Percentiles rank a stretch among this genome's conserved stretches.
Conservation (phyloP, 1,140 invertebrate species). For the Oppia nitens region DNA sequence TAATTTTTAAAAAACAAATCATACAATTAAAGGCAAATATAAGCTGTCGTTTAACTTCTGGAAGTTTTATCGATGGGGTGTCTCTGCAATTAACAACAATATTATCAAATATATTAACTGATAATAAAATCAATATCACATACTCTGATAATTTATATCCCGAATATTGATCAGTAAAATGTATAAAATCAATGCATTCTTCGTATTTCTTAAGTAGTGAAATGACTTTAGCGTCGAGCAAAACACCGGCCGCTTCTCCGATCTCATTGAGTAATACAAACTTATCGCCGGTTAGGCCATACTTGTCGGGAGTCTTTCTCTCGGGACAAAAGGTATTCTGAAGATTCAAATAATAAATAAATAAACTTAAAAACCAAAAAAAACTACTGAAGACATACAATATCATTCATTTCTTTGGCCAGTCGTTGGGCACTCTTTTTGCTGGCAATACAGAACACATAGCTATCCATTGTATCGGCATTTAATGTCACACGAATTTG, state of each 20-base stretch:
- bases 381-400: conserved; percentile 49
- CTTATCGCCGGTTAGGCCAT: conserved; percentile 49
- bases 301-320: conserved; percentile 65
- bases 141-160: conserved; percentile 74
- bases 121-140: conserved; percentile 28
- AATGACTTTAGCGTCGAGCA: conserved; percentile 63
- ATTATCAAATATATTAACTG: conserved; percentile 2
- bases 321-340: conserved; percentile 81
- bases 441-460: conserved; percentile 76
- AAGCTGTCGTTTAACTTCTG: conserved; percentile 58
- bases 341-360: conserved; percentile 14
- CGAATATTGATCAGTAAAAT: conserved; percentile 89
- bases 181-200: conserved; percentile 79
- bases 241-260: conserved; percentile 57
- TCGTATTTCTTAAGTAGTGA: conserved; percentile 69
- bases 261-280: conserved; percentile 79
- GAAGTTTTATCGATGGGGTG: conserved; percentile 36
- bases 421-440: conserved; percentile 70
- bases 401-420: conserved; percentile 80
- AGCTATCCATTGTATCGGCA: conserved; percentile 77
- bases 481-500: conserved; percentile 60
- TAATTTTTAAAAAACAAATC: conserved; percentile 25
- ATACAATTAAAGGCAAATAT: conserved; percentile 60
- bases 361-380: conserved; percentile 19
- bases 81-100: conserved; percentile 30